Evolutionary conservation across 1,140 invertebrate genomes (phyloP), one percentile per base, ranked within the genome.

Genomic region (Aphidius gifuensis): DNA sequence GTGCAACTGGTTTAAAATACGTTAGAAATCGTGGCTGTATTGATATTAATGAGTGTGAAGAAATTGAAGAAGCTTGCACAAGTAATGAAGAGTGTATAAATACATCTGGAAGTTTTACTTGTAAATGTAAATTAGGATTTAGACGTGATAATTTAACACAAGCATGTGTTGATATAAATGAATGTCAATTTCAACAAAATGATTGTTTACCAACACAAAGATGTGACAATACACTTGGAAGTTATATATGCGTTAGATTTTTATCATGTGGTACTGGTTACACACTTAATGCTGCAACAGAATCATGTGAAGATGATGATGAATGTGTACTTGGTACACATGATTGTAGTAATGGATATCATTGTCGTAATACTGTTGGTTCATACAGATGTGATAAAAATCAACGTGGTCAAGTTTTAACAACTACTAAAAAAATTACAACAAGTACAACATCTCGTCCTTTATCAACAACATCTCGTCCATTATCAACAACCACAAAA

Each of bases 181-280:
- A 90, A 66, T 90, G 88, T 62, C 85, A 84, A 67, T 67, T 82
- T 9, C 78, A 78, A 4, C 70, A 76, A 49, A 83, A 88, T 66
- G 77, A 74, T 32, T 90, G 88, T 66, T 51, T 86, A 0, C 73
- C 85, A 5, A 85, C 85, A 5, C 92, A 96, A 74, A 79, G 93
- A 42, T 97, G 94, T 74, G 92, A 96, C 74, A 97, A 97, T 72
- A 94, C 91, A 0, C 83, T 93, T 23, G 94, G 94, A 3, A 93
- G 92, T 8, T 96, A 86, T 73, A 84, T 87, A 11, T 97, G 95
- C 74, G 87, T 93, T 11, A 75, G 92, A 47, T 89, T 90, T 39
- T 85, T 90, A 23, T 89, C 91, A 1, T 99, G 97, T 79, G 97
- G 97, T 1, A 99, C 96, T 0, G 97, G 97, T 1, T 99, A 99